phyloP scores from a whole-genome alignment of 2,113 vertebrate species.

The Spea bombifrons region DNA sequence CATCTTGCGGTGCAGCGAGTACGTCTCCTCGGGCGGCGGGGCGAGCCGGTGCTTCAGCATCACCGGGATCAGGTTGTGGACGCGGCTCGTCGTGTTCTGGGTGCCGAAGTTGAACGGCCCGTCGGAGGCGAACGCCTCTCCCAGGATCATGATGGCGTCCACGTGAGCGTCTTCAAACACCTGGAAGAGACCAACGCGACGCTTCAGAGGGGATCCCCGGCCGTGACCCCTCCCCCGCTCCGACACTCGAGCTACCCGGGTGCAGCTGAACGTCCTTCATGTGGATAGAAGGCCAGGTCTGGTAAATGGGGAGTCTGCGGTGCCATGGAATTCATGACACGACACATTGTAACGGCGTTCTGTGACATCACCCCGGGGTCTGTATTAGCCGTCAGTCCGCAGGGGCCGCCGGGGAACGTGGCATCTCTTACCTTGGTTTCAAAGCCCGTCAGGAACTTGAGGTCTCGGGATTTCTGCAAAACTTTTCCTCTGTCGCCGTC shows the following conservation, averaged over 20 bases:
- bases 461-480: constrained; percentile 79
- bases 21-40: constrained; percentile 84
- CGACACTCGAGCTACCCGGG: too few relatives aligned
- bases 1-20: constrained; percentile 88
- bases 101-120: constrained; percentile 78
- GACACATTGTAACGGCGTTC: too few relatives aligned
- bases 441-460: constrained; percentile 84
- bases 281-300: too few relatives aligned
- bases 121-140: constrained; percentile 74
- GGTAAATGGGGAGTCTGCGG: too few relatives aligned
- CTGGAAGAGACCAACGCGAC: constrained; percentile 53
- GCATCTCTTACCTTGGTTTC: constrained; percentile 76
- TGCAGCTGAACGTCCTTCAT: too few relatives aligned
- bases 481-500: constrained; percentile 74
- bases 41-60: constrained; percentile 82
- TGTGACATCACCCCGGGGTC: too few relatives aligned
- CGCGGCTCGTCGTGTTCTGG: constrained; percentile 75
- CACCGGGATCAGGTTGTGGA: constrained; percentile 77
- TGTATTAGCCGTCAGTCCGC: not conserved
- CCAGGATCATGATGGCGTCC: constrained; percentile 87
- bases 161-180: constrained; percentile 79
- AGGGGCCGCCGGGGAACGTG: not conserved
- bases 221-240: too few relatives aligned
- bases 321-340: too few relatives aligned
- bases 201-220: too few relatives aligned